These are phyloP conservation scores for Xerus inauris DNA, from an alignment of 2,113 vertebrate species.

Conservation along the genomic window DNA sequence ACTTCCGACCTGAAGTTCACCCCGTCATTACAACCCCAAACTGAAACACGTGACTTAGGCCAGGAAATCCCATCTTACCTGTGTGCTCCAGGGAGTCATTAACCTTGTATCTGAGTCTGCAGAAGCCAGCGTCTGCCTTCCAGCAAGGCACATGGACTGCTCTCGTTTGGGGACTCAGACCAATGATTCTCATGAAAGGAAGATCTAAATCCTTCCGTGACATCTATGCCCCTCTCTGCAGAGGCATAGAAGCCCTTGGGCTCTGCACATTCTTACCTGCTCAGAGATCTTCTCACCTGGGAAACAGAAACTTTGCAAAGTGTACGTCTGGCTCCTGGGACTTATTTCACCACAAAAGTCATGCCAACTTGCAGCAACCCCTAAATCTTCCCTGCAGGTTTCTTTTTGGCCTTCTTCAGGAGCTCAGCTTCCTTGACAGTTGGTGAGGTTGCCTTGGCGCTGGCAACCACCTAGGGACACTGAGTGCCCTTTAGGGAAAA, in stretches of 20 bases:
- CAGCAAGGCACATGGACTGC: fast-evolving
- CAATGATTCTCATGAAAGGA: not conserved
- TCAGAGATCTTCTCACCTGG: not conserved
- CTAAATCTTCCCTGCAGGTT: not conserved
- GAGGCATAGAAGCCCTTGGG: not conserved
- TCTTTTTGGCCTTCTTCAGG: not conserved
- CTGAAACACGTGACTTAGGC: not conserved
- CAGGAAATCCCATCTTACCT: not conserved
- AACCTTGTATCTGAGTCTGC: not conserved
- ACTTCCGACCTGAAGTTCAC: not conserved
- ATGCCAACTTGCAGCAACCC: fast-evolving
- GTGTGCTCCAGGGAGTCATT: fast-evolving
- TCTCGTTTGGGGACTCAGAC: not conserved
- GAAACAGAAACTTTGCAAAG: fast-evolving
- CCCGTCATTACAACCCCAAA: not conserved
- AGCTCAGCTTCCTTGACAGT: not conserved
- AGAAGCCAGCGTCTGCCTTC: not conserved
- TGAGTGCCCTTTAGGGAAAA: constrained; percentile 42
- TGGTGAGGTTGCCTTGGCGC: constrained; percentile 6
- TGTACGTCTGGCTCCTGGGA: not conserved
- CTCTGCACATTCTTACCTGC: not conserved
- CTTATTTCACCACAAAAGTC: not conserved
- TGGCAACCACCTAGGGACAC: not conserved
- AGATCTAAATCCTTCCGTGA: constrained; percentile 2
- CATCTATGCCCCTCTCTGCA: not conserved